Conservation (phyloP, 2,113 vertebrate genomes). For the Protobothrops mucrosquamatus region DNA sequence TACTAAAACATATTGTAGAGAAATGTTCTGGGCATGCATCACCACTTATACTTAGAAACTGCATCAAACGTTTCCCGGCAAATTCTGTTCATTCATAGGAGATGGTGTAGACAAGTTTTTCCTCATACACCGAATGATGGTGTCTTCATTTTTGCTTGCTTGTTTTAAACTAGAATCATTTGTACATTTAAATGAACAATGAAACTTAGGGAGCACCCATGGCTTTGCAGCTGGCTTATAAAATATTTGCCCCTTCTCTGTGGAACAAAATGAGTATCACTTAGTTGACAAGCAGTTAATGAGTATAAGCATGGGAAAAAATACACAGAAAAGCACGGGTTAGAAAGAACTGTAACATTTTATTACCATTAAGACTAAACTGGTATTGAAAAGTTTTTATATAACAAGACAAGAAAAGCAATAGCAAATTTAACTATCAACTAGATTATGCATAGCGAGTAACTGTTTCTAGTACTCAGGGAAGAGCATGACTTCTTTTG, state of each 20-base stretch:
- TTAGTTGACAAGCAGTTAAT: slow-evolving; percentile 80
- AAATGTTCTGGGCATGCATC: slow-evolving; percentile 93
- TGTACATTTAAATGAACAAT: slow-evolving; percentile 67
- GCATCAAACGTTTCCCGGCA: slow-evolving; percentile 80
- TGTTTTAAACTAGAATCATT: slow-evolving; percentile 66
- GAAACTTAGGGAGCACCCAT: slow-evolving; percentile 73
- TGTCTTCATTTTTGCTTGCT: slow-evolving; percentile 67
- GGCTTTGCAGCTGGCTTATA: slow-evolving; percentile 71
- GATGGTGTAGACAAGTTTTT: slow-evolving; percentile 75
- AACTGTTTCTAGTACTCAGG: slow-evolving; percentile 99
- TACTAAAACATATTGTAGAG: slow-evolving; percentile 96
- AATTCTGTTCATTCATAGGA: slow-evolving; percentile 80
- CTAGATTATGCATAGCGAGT: slow-evolving; percentile 99
- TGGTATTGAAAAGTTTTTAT: slow-evolving; percentile 99
- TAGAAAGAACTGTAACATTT: slow-evolving; percentile 99
- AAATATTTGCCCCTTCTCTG: slow-evolving; percentile 72
- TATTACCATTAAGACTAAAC: slow-evolving; percentile 99
- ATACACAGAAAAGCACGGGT: slow-evolving; percentile 99
- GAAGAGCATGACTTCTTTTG: slow-evolving; percentile 96
- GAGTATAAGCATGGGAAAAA: slow-evolving; percentile 83
- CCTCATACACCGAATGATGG: slow-evolving; percentile 76
- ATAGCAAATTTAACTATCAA: slow-evolving; percentile 99
- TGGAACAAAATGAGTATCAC: slow-evolving; percentile 69
- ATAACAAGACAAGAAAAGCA: slow-evolving; percentile 99
- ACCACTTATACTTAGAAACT: slow-evolving; percentile 96